These are phyloP conservation scores for Phylloscopus whistleri DNA, from an alignment of 2,113 vertebrate genomes.

Conservation along the genomic window DNA sequence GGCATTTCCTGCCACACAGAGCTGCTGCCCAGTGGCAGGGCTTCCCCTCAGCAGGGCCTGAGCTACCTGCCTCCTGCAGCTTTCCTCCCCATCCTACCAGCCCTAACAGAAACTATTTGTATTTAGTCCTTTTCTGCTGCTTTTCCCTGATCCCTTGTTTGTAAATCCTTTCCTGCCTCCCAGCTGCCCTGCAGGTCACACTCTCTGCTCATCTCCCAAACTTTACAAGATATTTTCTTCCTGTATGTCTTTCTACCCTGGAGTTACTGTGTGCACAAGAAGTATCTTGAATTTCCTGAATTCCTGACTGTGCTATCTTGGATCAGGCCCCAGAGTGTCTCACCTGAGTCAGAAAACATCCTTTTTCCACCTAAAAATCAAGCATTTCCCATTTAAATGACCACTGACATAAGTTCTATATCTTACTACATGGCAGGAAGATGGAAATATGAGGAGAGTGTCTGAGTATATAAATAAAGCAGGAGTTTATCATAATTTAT, in stretches of 20 bases:
- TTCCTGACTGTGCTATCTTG: background rate
- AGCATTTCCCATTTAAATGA: background rate
- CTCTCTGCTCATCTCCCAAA: background rate
- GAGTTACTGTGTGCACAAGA: background rate
- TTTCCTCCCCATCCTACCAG: background rate
- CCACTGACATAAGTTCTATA: background rate
- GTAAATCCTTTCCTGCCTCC: background rate
- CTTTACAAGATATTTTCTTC: background rate
- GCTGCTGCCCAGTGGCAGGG: background rate
- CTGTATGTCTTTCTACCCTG: background rate
- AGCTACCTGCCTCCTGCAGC: background rate
- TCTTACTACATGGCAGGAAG: background rate
- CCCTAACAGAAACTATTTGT: background rate
- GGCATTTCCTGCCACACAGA: background rate
- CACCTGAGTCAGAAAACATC: background rate
- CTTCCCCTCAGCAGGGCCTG: rapidly evolving
- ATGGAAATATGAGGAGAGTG: background rate
- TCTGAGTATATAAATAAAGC: conserved; percentile 61
- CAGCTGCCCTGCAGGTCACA: background rate
- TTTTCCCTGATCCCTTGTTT: background rate
- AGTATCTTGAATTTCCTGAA: background rate
- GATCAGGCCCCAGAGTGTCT: background rate
- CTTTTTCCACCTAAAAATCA: background rate
- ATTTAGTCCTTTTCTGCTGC: background rate
- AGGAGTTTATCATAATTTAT: conserved; percentile 70